These are phyloP conservation scores for Todus mexicanus DNA, from an alignment of 2,797 vertebrate species.

Conservation along the genomic window DNA sequence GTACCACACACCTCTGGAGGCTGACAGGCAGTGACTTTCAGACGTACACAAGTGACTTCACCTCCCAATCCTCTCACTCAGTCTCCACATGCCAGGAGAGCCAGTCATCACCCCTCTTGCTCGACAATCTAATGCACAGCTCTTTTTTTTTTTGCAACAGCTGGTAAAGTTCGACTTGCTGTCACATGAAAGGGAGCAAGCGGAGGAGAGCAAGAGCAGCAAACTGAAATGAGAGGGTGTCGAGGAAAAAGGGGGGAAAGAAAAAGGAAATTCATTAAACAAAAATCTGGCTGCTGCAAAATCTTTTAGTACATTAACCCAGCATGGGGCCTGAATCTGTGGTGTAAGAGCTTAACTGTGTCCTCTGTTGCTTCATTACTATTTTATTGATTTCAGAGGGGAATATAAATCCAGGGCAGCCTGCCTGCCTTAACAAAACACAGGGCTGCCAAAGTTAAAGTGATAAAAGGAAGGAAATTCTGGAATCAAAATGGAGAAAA, in stretches of 20 bases:
- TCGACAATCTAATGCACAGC: background rate
- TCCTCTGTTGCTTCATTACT: constrained; percentile 55
- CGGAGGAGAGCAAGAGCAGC: background rate
- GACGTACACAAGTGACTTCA: background rate
- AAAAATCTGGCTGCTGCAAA: constrained; percentile 24
- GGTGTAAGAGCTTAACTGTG: background rate
- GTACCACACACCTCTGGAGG: background rate
- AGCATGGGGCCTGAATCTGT: constrained; percentile 23
- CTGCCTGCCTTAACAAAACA: constrained; percentile 16
- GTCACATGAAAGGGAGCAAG: constrained; percentile 39
- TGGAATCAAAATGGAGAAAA: background rate
- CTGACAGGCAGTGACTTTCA: background rate
- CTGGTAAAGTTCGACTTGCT: constrained; percentile 10
- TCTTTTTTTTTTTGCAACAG: constrained; percentile 18
- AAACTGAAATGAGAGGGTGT: background rate
- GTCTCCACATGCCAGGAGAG: background rate
- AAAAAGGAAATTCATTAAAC: constrained; percentile 47
- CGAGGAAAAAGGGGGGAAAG: constrained; percentile 29
- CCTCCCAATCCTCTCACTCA: background rate
- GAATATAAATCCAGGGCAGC: constrained; percentile 36
- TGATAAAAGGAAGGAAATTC: background rate
- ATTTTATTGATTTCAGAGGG: constrained; percentile 63
- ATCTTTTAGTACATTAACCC: constrained; percentile 45
- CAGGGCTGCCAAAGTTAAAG: background rate
- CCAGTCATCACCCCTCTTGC: background rate